Conservation (phyloP, 2,888 invertebrate genomes). For the Epistrophella euchroma region DNA sequence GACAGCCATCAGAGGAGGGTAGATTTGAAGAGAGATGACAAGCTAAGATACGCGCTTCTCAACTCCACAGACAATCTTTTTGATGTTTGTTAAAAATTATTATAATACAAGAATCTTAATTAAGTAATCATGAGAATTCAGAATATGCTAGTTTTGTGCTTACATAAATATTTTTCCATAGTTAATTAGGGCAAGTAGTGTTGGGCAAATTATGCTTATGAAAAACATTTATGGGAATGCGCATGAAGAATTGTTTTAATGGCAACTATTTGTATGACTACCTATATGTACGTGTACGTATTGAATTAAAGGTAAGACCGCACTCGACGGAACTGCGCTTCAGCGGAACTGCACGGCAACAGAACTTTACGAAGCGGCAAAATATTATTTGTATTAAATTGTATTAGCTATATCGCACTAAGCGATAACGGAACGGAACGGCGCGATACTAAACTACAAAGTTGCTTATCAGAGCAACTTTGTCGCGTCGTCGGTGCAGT, state of each 20-base stretch:
- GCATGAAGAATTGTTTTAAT: background rate
- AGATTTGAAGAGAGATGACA: slow-evolving; percentile 22
- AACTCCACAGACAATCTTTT: background rate
- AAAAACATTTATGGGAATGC: background rate
- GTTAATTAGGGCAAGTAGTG: background rate
- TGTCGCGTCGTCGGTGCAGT: too few species aligned
- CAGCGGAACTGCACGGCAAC: too few species aligned
- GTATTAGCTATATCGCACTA: too few species aligned
- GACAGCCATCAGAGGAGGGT: background rate
- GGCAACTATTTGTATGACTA: too few species aligned
- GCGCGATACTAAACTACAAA: too few species aligned
- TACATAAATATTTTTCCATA: background rate
- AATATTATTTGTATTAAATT: too few species aligned
- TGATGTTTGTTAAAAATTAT: slow-evolving; percentile 18
- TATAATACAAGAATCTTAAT: slow-evolving; percentile 16
- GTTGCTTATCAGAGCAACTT: too few species aligned
- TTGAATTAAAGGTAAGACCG: too few species aligned
- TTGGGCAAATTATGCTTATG: background rate
- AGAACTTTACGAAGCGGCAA: too few species aligned
- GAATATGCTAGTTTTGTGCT: background rate
- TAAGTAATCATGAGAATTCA: background rate
- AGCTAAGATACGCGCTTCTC: background rate
- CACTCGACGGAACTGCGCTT: too few species aligned
- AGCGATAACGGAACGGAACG: too few species aligned
- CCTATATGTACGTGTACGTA: too few species aligned